phyloP scores from a whole-genome alignment of 2,113 vertebrate species.

The Siphamia tubifer region DNA sequence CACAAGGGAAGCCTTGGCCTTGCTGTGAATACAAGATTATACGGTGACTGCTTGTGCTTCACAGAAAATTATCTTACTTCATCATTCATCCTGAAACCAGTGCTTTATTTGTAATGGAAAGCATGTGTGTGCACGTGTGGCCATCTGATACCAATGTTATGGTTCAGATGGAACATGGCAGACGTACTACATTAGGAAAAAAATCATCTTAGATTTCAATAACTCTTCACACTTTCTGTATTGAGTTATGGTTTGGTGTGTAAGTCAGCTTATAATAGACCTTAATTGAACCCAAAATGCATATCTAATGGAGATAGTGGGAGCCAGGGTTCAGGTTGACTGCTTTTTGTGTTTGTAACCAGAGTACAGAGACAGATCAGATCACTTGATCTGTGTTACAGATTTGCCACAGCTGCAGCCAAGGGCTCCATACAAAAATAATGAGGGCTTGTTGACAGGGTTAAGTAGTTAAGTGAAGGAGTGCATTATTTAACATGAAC shows the following conservation, averaged over 20 bases:
- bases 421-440: slow-evolving; percentile 52
- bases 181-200: background rate
- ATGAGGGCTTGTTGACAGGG: slow-evolving; percentile 41
- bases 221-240: too few species aligned
- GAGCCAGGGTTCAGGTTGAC: background rate
- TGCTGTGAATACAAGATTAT: slow-evolving; percentile 3
- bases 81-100: background rate
- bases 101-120: background rate
- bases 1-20: too few species aligned
- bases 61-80: background rate
- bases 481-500: slow-evolving; percentile 49
- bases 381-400: background rate
- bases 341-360: background rate
- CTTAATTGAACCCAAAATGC: too few species aligned
- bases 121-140: background rate
- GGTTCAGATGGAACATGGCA: background rate
- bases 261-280: too few species aligned
- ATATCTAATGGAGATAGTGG: too few species aligned
- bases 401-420: slow-evolving; percentile 31
- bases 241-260: too few species aligned
- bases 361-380: background rate
- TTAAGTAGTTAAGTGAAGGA: slow-evolving; percentile 28
- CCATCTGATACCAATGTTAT: background rate
- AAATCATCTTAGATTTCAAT: too few species aligned
- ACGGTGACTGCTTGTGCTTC: background rate